Evolutionary conservation across 2,113 vertebrate genomes (phyloP).

Genomic region (Paedocypris sp.): DNA sequence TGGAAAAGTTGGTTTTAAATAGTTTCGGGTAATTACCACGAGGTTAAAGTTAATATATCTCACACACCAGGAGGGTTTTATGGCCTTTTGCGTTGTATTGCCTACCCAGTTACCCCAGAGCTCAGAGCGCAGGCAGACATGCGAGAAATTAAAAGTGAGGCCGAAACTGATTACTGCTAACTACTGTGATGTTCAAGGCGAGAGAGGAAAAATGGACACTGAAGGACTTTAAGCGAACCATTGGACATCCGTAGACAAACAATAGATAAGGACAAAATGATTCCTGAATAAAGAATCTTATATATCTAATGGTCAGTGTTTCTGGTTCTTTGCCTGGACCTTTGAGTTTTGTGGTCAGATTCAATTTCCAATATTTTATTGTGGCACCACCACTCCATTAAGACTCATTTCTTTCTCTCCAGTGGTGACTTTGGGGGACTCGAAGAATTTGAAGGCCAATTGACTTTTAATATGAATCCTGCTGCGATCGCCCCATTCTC

Average conservation of each 20-base stretch:
- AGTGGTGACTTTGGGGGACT: constrained; percentile 54
- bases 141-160: constrained; percentile 57
- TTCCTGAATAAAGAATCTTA: constrained; percentile 35
- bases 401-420: constrained; percentile 44
- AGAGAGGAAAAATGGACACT: constrained; percentile 28
- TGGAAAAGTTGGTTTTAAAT: constrained; percentile 50
- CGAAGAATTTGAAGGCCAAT: constrained; percentile 66
- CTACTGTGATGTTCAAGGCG: constrained; percentile 32
- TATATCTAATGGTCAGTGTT: constrained; percentile 55
- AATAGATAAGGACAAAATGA: constrained; percentile 24
- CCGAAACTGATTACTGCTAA: constrained; percentile 41
- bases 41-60: constrained; percentile 50
- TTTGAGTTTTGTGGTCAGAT: constrained; percentile 60
- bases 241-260: constrained; percentile 27
- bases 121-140: constrained; percentile 56
- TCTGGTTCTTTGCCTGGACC: constrained; percentile 50
- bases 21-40: constrained; percentile 55
- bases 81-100: constrained; percentile 53
- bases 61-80: constrained; percentile 55
- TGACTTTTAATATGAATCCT: constrained; percentile 69
- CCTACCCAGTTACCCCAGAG: constrained; percentile 52
- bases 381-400: constrained; percentile 46
- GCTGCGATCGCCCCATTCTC: constrained; percentile 53
- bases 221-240: constrained; percentile 22
- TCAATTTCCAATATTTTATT: constrained; percentile 57